Evolutionary conservation across 2,888 invertebrate genomes (phyloP), one percentile per base, ranked within the genome.

Genomic region (Synergus itoensis): DNA sequence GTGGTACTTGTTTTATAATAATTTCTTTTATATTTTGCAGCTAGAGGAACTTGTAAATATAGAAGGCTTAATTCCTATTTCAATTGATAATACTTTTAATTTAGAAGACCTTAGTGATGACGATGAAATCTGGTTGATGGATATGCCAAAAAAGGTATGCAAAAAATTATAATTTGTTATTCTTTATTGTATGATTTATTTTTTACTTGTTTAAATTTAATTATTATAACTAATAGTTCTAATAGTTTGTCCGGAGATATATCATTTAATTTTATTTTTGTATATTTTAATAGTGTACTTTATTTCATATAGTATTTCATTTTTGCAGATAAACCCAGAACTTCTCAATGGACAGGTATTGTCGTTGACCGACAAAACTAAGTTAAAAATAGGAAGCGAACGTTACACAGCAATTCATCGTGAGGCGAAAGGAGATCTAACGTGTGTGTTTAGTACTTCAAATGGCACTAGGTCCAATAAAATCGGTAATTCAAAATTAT

Each of bases 51-150:
- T 85, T 48, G 28, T 75, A 14, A 11, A 79, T 36, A 76, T 77
- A 48, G 80, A 83, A 78, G 67, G 18, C 1, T 76, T 85, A 65
- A 45, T 18, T 40, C 11, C 48, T 28, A 60, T 53, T 63, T 75
- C 67, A 14, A 69, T 60, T 14, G n/a, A 79, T 53, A 76, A 81
- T 63, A 82, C 82, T 60, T 83, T 83, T 57, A 36, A 11, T 16
- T 67, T 83, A 7, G 77, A 79, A n/a, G 80, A 85, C 1, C 21
- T 84, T n/a, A 57, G 48, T 64, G 77, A 79, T 45, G 80, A 83
- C 69, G 86, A 86, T 48, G 85, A 86, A 83, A 53, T 86, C 18
- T 86, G 81, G 76, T n/a, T 86, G 14, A 36, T 86, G 63, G 83
- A 86, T 63, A 81, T 86, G 76, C 86, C 86, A 57, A 78, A 65